These are phyloP conservation scores for Menidia menidia DNA, from an alignment of 2,797 vertebrate genomes.

Conservation along the genomic window DNA sequence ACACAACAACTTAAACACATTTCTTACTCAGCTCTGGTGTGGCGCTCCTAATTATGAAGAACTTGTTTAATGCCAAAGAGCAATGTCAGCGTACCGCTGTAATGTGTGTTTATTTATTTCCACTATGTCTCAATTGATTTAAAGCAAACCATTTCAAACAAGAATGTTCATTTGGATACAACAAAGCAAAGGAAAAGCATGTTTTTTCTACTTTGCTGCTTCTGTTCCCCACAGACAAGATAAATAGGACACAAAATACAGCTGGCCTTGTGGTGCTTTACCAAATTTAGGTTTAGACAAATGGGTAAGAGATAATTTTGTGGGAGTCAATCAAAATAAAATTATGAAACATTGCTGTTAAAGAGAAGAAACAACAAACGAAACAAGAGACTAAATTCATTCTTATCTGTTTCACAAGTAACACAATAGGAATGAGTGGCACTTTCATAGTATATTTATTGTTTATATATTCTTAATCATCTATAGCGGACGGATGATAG, in stretches of 20 bases:
- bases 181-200: conserved; percentile 12
- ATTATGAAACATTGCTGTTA: conserved; percentile 22
- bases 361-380: conserved; percentile 23
- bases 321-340: conserved; percentile 28
- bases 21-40: conserved; percentile 31
- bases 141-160: conserved; percentile 43
- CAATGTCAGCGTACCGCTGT: conserved; percentile 7
- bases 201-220: neutral
- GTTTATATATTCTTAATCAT: conserved; percentile 21
- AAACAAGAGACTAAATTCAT: neutral
- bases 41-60: conserved; percentile 39
- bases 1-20: conserved; percentile 38
- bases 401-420: neutral
- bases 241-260: neutral
- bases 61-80: conserved; percentile 37
- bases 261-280: conserved; percentile 20
- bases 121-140: conserved; percentile 38
- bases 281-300: conserved; percentile 37
- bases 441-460: conserved; percentile 34
- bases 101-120: conserved; percentile 37
- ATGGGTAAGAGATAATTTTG: conserved; percentile 6
- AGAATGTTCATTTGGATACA: conserved; percentile 56
- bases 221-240: neutral
- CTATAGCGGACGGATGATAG: conserved; percentile 17
- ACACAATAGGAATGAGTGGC: conserved; percentile 18